Base-by-base conservation (phyloP, 2,888 invertebrate species). In the Athalia cordata region DNA sequence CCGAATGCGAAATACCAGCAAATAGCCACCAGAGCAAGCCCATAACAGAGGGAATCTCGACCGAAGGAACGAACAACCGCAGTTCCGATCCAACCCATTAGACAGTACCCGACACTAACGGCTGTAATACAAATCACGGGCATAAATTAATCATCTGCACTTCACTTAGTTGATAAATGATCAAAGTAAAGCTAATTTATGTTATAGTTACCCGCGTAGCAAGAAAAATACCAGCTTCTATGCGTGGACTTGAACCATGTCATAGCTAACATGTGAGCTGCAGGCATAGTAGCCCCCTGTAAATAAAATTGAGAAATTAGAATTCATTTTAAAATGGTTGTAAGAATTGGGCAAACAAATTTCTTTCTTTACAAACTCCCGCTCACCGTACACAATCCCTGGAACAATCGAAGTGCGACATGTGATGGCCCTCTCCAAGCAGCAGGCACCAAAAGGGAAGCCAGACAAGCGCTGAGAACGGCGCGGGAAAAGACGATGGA, bases 231-330 rank as follows among this genome's bases (percentile, higher is more conserved):
- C 82, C 91, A 92, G 83, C 92, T 92, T 79, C 92, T 87, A 82
- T 92, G 91, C 79, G 91, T 92, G 57, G 92, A 92, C 85, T 92
- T 92, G 81, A 92, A 92, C 93, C 93, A 93, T 49, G 92, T 92
- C 81, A 92, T 92, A 80, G 92, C 93, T 43, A 93, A 86, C 92
- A 92, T 92, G 81, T 93, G 93, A 72, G 92, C 92, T 11, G 92
- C 92, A 15, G 93, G 93, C 92, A 92, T 93, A 9, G 92, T 92
- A 11, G 92, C 92, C 61, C 92, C 92, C 93, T 92, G 77, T 11
- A 9, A 47, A 13, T 55, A 3, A 43, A 68, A 68, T 68, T 15
- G 6, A 52, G 6, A 68, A 29, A 67, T 9, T 67, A 9, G 2
- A 68, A 52, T 55, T 8, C 52, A 29, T 68, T 43, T 11, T 55